phyloP scores from a whole-genome alignment of 2,797 vertebrate species.

The Fundulus diaphanus region DNA sequence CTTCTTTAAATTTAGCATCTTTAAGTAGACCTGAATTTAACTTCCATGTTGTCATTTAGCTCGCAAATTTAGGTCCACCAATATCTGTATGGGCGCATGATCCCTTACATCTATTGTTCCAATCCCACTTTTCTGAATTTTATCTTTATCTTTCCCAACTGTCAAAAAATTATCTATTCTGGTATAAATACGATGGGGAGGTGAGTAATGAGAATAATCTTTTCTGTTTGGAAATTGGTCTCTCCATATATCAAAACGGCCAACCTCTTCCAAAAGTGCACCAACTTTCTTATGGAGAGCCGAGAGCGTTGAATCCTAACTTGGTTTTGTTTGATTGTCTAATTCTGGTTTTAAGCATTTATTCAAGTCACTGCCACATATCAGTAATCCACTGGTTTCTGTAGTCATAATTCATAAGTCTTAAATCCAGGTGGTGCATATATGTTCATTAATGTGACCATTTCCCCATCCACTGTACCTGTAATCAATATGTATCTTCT shows the following conservation, averaged over 20 bases:
- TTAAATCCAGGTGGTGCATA: no score
- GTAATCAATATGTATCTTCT: background rate
- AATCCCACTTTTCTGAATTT: conserved; percentile 8
- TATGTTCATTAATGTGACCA: no score
- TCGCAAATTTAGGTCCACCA: conserved; percentile 1
- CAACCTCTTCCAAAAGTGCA: background rate
- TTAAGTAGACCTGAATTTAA: conserved; percentile 25
- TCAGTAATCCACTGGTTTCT: no score
- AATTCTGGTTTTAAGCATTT: no score
- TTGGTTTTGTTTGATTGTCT: no score
- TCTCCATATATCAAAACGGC: background rate
- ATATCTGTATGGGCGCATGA: conserved; percentile 22
- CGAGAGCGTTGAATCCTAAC: no score
- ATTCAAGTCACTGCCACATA: no score
- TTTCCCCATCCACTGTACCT: no score
- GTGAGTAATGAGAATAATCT: background rate
- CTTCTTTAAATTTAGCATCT: conserved; percentile 12
- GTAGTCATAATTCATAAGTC: no score
- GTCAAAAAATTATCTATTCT: background rate
- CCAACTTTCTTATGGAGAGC: no score
- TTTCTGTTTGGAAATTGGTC: background rate
- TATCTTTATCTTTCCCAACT: background rate
- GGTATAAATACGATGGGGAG: background rate
- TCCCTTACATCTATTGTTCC: conserved; percentile 28
- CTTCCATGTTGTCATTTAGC: conserved; percentile 23